A percentile compares a stretch with the other conserved stretches of the same genome.
phyloP scores from a whole-genome alignment of 2,888 invertebrate species.

The Brassicogethes aeneus region DNA sequence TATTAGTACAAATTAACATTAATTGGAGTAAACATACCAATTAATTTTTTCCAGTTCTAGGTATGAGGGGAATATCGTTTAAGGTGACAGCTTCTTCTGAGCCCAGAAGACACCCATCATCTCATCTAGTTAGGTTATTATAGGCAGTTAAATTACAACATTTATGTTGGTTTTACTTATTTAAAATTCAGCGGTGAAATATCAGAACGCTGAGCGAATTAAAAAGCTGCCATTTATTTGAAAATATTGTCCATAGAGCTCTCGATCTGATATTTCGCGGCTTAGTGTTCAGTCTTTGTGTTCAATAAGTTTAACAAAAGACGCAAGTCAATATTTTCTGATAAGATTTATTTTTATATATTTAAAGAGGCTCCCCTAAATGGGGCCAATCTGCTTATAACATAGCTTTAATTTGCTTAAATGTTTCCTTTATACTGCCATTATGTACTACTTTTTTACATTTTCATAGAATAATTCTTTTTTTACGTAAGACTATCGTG shows the following conservation, averaged over 20 bases:
- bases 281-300: constrained; percentile 31
- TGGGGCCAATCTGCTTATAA: constrained; percentile 14
- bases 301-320: constrained; percentile 15
- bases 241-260: too few species aligned
- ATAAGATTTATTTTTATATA: constrained; percentile 9
- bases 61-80: background rate
- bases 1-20: too few species aligned
- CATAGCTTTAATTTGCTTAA: constrained; percentile 22
- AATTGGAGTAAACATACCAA: too few species aligned
- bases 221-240: too few species aligned
- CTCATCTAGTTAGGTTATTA: background rate
- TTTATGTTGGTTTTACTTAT: too few species aligned
- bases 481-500: constrained; percentile 31
- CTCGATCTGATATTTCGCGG: background rate
- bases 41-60: background rate
- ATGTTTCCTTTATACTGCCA: constrained; percentile 35
- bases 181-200: too few species aligned
- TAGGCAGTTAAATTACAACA: too few species aligned
- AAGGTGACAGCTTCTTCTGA: too few species aligned
- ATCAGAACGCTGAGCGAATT: too few species aligned
- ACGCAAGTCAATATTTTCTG: too few species aligned
- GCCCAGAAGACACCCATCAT: too few species aligned
- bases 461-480: constrained; percentile 35
- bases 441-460: constrained; percentile 32
- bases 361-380: too few species aligned